Conservation (phyloP, 2,113 vertebrate genomes). For the Petromus typicus region DNA sequence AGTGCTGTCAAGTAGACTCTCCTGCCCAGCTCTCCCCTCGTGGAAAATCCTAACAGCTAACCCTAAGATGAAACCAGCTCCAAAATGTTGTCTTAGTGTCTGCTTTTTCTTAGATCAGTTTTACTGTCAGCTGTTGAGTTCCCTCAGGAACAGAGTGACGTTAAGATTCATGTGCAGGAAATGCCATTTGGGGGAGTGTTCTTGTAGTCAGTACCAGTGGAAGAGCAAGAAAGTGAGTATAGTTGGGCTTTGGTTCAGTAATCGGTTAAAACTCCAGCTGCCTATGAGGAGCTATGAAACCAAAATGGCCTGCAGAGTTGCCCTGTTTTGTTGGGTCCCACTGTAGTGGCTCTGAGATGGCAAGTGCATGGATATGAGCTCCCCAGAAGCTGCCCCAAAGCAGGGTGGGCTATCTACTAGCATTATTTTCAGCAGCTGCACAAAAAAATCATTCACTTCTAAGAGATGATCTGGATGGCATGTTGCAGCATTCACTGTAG, state of each 20-base stretch:
- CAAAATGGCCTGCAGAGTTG: background rate
- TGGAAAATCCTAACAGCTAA: background rate
- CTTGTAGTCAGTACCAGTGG: background rate
- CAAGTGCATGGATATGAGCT: background rate
- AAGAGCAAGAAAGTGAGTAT: background rate
- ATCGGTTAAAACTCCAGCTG: background rate
- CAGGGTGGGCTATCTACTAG: background rate
- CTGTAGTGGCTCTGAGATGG: background rate
- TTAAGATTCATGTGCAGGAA: background rate
- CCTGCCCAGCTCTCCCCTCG: background rate
- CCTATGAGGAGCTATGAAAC: background rate
- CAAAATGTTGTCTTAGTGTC: background rate
- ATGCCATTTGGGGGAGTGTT: background rate
- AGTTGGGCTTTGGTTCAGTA: background rate
- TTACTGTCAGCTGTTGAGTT: background rate
- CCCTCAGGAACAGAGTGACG: background rate
- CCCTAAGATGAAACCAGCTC: background rate
- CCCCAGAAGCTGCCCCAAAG: background rate
- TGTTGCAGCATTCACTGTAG: background rate
- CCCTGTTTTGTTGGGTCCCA: background rate
- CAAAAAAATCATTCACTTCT: background rate
- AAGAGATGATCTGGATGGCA: background rate
- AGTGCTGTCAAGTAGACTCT: background rate
- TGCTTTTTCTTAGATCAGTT: background rate
- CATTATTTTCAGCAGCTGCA: background rate